Base-by-base conservation (phyloP, 2,888 invertebrate genomes). In the Colletes collaris region DNA sequence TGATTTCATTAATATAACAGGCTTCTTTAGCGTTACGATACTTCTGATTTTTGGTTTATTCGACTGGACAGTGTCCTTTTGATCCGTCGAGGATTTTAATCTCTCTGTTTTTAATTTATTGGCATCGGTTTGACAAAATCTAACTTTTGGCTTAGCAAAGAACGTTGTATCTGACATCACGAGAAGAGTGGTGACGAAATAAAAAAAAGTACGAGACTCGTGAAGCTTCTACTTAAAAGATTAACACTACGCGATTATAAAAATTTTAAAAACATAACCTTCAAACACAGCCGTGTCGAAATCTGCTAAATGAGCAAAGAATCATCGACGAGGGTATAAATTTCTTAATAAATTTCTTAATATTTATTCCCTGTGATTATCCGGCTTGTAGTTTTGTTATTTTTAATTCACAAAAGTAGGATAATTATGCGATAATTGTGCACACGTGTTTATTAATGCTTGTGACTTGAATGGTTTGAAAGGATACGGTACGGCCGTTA, bases 101-200 rank as follows among this genome's bases (percentile, higher is more conserved):
- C 49, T 58, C 6, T 52, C 53, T 6, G 37, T 62, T 52, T 67
- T 59, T 52, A 53, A 55, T 16, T 53, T 35, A 2, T 50, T 62
- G 0, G 81, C 67, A 16, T 78, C 71, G 53, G 70, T 59, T 76
- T 88, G 83, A 50, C 69, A 82, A 63, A 90, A 90, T 58, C 90
- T 82, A 60, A 90, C 90, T 79, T 89, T 90, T 7, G 90, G 91
- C 46, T 67, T 81, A 5, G 46, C n/a, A n/a, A 85, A 66, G 5
- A 58, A 60, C 67, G 77, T 81, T 8, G 7, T 50, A 44, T 73
- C 59, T 13, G 78, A 78, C 86, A 87, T 87, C 4, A 6, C 44
- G 4, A 10, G 27, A 13, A 37, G 16, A 46, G 40, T 46, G 40
- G 27, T 16, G 5, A 7, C 11, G 3, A 53, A 53, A 53, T 50